Evolutionary conservation across 64 coral and sea anemone species (phyloP).

Genomic region (Catalaphyllia jardinei): DNA sequence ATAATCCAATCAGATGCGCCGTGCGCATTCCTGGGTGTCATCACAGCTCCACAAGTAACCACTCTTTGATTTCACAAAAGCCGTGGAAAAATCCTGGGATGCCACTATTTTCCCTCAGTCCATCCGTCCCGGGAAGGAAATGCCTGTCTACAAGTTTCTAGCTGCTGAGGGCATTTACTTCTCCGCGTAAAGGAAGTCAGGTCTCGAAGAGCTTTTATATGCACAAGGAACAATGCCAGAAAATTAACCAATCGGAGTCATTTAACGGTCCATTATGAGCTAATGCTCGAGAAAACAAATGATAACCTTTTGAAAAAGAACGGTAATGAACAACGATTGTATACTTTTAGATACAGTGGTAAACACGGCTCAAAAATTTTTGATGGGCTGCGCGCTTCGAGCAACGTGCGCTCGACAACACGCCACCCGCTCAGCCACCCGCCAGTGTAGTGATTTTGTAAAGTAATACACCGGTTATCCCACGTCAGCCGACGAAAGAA

Average conservation of each 20-base stretch:
- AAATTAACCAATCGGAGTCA: slow-evolving; percentile 20
- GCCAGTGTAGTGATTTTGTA: slow-evolving; percentile 4
- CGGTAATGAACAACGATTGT: slow-evolving; percentile 18
- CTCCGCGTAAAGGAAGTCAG: background rate
- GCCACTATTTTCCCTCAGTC: background rate
- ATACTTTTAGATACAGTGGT: background rate
- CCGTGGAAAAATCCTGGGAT: background rate
- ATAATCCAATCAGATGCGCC: slow-evolving; percentile 88
- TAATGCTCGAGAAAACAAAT: slow-evolving; percentile 46
- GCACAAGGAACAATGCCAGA: background rate
- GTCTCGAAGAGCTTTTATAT: background rate
- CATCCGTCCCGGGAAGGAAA: slow-evolving; percentile 18
- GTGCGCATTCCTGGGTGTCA: slow-evolving; percentile 88
- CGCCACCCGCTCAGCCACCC: background rate
- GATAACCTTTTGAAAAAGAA: slow-evolving; percentile 25
- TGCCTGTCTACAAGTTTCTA: slow-evolving; percentile 28
- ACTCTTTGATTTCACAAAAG: slow-evolving; percentile 28
- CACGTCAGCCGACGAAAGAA: background rate
- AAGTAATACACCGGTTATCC: slow-evolving; percentile 13
- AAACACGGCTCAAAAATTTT: background rate
- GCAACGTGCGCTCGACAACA: background rate
- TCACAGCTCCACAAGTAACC: slow-evolving; percentile 47
- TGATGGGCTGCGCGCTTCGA: background rate
- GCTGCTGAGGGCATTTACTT: slow-evolving; percentile 15
- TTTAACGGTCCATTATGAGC: slow-evolving; percentile 1